Evolutionary conservation across 2,797 vertebrate genomes (phyloP).

Genomic region (Chiroxiphia lanceolata): DNA sequence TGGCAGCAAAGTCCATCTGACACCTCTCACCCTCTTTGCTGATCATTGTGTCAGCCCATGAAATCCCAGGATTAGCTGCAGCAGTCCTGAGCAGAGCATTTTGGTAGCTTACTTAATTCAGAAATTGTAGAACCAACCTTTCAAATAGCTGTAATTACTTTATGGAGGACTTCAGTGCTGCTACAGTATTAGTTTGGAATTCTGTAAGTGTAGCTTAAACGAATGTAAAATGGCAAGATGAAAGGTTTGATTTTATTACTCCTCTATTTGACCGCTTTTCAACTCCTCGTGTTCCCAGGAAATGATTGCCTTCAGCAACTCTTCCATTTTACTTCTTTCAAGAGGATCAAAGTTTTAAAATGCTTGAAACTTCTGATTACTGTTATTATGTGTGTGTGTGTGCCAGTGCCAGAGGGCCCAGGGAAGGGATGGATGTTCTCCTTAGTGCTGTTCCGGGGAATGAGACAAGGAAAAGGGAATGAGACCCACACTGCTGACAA

Average conservation of each 20-base stretch:
- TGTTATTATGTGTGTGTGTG: slow-evolving; percentile 43
- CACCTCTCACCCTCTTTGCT: background rate
- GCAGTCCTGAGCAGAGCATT: background rate
- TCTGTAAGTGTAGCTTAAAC: slow-evolving; percentile 55
- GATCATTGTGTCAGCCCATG: background rate
- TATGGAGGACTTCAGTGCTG: slow-evolving; percentile 19
- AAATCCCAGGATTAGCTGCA: background rate
- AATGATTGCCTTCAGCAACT: slow-evolving; percentile 54
- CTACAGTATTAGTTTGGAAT: slow-evolving; percentile 18
- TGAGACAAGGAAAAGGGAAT: background rate
- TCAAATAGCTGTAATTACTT: slow-evolving; percentile 61
- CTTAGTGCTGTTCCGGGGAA: background rate
- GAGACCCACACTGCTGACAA: background rate
- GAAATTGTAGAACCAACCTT: slow-evolving; percentile 44
- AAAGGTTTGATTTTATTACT: slow-evolving; percentile 67
- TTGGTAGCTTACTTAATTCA: slow-evolving; percentile 49
- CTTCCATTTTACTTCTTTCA: slow-evolving; percentile 51
- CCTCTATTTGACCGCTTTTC: slow-evolving; percentile 54
- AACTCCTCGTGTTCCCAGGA: slow-evolving; percentile 20
- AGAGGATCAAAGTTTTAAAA: slow-evolving; percentile 69
- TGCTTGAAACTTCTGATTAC: slow-evolving; percentile 59
- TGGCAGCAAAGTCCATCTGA: background rate
- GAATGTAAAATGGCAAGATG: slow-evolving; percentile 64
- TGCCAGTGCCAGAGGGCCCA: background rate
- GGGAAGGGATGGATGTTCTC: background rate